Conservation (phyloP, 1,140 invertebrate species). For the Cydia fagiglandana region DNA sequence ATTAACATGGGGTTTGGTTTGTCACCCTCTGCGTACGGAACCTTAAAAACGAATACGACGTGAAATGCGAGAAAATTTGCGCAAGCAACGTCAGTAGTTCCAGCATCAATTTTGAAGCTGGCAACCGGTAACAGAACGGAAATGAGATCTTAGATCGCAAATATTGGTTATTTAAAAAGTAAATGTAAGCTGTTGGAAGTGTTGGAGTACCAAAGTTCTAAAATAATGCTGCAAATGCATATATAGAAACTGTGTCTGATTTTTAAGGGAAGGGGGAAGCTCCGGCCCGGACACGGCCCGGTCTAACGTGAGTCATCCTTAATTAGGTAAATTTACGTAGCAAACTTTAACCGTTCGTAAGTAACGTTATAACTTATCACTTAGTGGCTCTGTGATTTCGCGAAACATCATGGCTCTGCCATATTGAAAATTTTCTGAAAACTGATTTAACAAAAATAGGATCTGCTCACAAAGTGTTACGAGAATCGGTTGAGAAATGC, state of each 20-base stretch:
- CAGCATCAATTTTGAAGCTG: conserved; percentile 17
- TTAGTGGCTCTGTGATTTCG: no score
- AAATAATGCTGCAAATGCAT: not conserved
- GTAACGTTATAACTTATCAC: no score
- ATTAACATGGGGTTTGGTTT: not conserved
- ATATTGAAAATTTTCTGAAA: no score
- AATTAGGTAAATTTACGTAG: no score
- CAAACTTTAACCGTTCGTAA: no score
- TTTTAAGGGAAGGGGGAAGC: not conserved
- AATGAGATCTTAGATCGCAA: conserved; percentile 27
- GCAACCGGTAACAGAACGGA: conserved; percentile 27
- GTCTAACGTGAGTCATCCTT: no score
- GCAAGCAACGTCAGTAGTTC: not conserved
- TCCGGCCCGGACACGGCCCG: no score
- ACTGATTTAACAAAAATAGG: no score
- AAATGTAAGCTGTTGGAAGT: not conserved
- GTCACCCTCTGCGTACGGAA: not conserved
- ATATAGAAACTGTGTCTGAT: not conserved
- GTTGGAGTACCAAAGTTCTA: not conserved
- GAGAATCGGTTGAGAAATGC: no score
- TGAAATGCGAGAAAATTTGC: not conserved
- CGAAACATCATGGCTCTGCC: no score
- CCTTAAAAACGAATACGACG: not conserved
- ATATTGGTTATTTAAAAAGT: conserved; percentile 17
- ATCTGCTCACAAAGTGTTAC: no score